Evolutionary conservation across 2,888 invertebrate species (phyloP).

Genomic region (Lordiphosa fenestrarum): DNA sequence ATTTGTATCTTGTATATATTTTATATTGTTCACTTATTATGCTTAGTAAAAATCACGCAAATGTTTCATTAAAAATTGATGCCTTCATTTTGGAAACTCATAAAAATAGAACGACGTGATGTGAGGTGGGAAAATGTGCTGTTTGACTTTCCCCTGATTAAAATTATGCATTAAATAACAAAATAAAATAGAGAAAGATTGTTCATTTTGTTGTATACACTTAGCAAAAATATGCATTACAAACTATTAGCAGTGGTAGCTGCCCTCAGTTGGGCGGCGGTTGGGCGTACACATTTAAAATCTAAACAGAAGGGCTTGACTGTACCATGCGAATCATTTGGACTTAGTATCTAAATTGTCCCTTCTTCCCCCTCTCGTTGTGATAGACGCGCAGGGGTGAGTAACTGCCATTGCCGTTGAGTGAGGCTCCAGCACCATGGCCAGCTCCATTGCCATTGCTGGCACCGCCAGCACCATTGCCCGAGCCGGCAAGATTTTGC

Average conservation of each 20-base stretch:
- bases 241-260: conserved; percentile 44
- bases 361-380: conserved; percentile 89
- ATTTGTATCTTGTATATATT: conserved; percentile 37
- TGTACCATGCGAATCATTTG: not conserved
- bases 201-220: conserved; percentile 53
- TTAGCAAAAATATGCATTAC: conserved; percentile 61
- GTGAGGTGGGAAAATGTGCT: conserved; percentile 16
- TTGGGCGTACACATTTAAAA: conserved; percentile 30
- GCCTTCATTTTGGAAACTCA: conserved; percentile 53
- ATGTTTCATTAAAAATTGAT: conserved; percentile 56
- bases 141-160: conserved; percentile 37
- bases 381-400: conserved; percentile 90
- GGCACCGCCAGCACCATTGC: conserved; percentile 42
- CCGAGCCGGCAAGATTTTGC: conserved; percentile 81
- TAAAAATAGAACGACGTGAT: conserved; percentile 29
- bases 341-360: conserved; percentile 89
- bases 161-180: conserved; percentile 73
- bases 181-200: conserved; percentile 50
- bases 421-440: conserved; percentile 63
- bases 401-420: conserved; percentile 84
- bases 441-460: conserved; percentile 36
- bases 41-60: conserved; percentile 70
- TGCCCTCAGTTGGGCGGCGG: conserved; percentile 25
- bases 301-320: conserved; percentile 30
- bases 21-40: conserved; percentile 23